A percentile compares a stretch with the other conserved stretches of the same genome.
These are phyloP conservation scores for Neria commutata DNA, from an alignment of 2,888 invertebrate genomes.

Conservation along the genomic window DNA sequence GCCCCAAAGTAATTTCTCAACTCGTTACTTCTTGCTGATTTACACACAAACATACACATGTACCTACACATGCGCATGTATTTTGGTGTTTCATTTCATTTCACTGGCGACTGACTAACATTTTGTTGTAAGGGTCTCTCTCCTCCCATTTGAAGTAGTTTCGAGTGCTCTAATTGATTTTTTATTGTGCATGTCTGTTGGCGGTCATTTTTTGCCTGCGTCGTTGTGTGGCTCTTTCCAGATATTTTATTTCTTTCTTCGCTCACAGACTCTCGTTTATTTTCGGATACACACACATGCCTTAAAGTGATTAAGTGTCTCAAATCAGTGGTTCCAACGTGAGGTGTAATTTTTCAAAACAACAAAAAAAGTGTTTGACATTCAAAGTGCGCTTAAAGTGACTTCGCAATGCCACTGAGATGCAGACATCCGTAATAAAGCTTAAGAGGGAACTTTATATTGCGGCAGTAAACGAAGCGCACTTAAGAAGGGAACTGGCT, in stretches of 20 bases:
- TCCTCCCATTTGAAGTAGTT: constrained; percentile 36
- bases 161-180: constrained; percentile 37
- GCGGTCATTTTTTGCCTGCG: constrained; percentile 12
- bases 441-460: too few relatives aligned
- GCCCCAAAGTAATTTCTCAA: constrained; percentile 42
- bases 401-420: too few relatives aligned
- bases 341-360: constrained; percentile 29
- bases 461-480: too few relatives aligned
- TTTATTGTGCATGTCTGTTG: constrained; percentile 16
- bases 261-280: too few relatives aligned
- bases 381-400: too few relatives aligned
- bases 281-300: constrained; percentile 30
- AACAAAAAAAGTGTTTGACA: too few relatives aligned
- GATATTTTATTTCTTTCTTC: not conserved
- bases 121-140: constrained; percentile 4
- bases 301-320: constrained; percentile 33
- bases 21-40: constrained; percentile 36
- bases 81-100: constrained; percentile 2
- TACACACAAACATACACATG: too few relatives aligned
- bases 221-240: not conserved
- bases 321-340: constrained; percentile 34
- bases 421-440: too few relatives aligned
- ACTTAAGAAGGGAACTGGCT: too few relatives aligned
- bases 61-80: not conserved
- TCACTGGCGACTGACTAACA: too few relatives aligned